Base-by-base conservation (phyloP, 2,888 invertebrate species). In the Gymnocheta viridis region DNA sequence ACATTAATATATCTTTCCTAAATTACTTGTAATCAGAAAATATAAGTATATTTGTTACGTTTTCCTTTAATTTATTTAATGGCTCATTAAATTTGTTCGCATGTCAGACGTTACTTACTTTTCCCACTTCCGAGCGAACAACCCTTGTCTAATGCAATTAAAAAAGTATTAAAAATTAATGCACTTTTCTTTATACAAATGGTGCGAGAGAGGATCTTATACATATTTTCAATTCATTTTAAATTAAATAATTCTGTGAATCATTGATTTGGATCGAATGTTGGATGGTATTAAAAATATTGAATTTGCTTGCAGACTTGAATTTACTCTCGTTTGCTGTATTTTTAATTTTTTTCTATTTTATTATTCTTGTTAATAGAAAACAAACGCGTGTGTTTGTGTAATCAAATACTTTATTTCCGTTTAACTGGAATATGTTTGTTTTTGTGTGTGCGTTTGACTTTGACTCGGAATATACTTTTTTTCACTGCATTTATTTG, bases 221-320 rank as follows among this genome's bases (percentile, higher is more conserved):
- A 19, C 4, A n/a, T n/a, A n/a, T 77, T 49, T 51, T 32, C 4
- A 69, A 62, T 78, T 78, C 60, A 69, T 62, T 62, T 69, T 54
- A 58, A 60, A 41, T 47, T 24, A 56, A 66, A 66, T n/a, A 35
- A 24, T 66, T 66, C 5, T 44, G 24, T 66, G 76, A 66, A 76
- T 78, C 78, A 78, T 62, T 54, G 60, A 51, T 54, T 62, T 12
- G 29, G 29, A 22, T 70, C 17, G 69, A 60, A 62, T 78, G 69
- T 41, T 41, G 5, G 2, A 60, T 14, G 29, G n/a, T 29, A 32
- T 35, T 66, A 66, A 54, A 6, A 60, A 51, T 22, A 56, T 32
- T 9, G 12, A 44, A 22, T 14, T 41, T 54, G 22, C 9, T 24
- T 17, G 19, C 22, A 51, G 35, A 24, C 24, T 51, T 41, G 6